Conservation (phyloP, 2,113 vertebrate genomes). For the Xiphophorus hellerii region DNA sequence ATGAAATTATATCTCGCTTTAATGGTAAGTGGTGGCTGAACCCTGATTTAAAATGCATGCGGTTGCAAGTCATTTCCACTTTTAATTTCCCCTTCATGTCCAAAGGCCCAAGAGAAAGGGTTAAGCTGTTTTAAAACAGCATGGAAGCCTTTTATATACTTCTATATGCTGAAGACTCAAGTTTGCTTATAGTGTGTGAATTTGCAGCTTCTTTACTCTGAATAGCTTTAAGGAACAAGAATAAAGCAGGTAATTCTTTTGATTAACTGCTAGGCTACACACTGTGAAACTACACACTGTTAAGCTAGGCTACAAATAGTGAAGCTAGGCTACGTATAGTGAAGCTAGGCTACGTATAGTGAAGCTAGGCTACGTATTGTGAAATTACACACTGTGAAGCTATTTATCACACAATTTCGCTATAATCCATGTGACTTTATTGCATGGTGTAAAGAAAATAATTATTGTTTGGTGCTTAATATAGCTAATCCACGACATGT, state of each 20-base stretch:
- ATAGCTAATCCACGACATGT: no score
- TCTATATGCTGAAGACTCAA: slow-evolving; percentile 10
- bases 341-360: no score
- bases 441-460: no score
- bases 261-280: neutral
- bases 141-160: slow-evolving; percentile 1
- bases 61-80: neutral
- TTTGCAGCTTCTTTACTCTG: slow-evolving; percentile 7
- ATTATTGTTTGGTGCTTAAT: no score
- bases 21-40: neutral
- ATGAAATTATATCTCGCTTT: slow-evolving; percentile 12
- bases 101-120: neutral
- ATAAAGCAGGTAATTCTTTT: slow-evolving; percentile 19
- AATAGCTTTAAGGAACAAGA: slow-evolving; percentile 13
- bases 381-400: no score
- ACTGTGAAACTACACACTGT: no score
- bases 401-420: no score
- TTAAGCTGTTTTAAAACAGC: neutral
- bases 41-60: slow-evolving; percentile 26
- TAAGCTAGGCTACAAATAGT: no score
- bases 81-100: slow-evolving; percentile 12
- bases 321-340: no score
- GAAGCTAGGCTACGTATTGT: no score
- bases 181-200: slow-evolving; percentile 20
- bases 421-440: no score